Evolutionary conservation across 2,797 vertebrate genomes (phyloP), one percentile per base, ranked within the genome.

Genomic region (Gypaetus barbatus): DNA sequence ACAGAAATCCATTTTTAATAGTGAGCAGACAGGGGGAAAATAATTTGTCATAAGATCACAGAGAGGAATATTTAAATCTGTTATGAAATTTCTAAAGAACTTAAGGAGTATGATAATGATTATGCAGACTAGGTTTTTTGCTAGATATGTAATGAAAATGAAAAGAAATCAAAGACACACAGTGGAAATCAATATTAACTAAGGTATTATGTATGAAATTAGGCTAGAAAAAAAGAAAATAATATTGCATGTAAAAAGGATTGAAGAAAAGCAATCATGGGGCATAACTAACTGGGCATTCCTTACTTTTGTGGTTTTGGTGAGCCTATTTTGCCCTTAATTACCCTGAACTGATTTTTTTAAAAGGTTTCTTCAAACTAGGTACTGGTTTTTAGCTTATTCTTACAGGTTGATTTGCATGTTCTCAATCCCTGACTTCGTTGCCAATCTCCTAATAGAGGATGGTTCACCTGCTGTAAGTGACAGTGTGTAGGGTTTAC

Each of bases 211-310:
- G 35, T 61, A 83, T 60, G 23, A 87, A 77, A 76, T 75, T 87
- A 75, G n/a, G 54, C 35, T 79, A 60, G 78, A 93, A 95, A 92
- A 94, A 37, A 95, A 93, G 48, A 73, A 92, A 68, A 19, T 77
- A 68, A 43, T 94, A 90, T 80, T 94, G 83, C 21, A 54, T 81
- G 13, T 93, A n/a, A 80, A 95, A 95, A 28, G 6, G 24, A 74
- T 54, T 57, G 80, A 87, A 79, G 25, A 39, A 43, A 87, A 84
- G 25, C 9, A 74, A 49, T 73, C 6, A 52, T 17, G 23, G 17
- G 71, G 9, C 43, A 80, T 75, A 87, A 92, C 89, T 91, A 82
- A n/a, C 39, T 71, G 44, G 52, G 22, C 30, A 69, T 78, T 95
- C 48, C 46, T 92, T 39, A 71, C 17, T 66, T 63, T n/a, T 91